Base-by-base conservation (phyloP, 2,797 vertebrate species). In the Aythya fuligula region DNA sequence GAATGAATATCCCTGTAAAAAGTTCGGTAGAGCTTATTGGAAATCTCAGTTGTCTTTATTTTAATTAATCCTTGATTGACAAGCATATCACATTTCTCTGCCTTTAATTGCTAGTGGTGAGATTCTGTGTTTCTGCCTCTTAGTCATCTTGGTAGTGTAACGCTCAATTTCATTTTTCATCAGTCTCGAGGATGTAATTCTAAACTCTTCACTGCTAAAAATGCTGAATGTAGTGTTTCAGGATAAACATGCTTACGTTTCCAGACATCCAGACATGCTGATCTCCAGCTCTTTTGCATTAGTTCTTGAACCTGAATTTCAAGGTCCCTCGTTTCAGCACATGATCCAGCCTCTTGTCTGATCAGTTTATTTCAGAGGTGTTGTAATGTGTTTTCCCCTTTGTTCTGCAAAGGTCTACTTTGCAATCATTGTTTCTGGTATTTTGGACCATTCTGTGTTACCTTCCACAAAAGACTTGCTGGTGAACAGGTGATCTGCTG, bases 391-490 rank as follows among this genome's bases (percentile, higher is more conserved):
- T 95, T 97, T 96, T 89, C 91, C 95, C 21, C 17, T 87, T 97
- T 94, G 95, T 95, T 96, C 93, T 96, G 94, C 95, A 97, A 96
- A 97, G 78, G 96, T 97, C 85, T 96, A 91, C 88, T 97, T 96
- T 96, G 93, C 95, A 93, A 92, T 90, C 86, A 82, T 93, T 16
- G 17, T 77, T 96, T 72, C 90, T 69, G 95, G 93, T 97, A 73
- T 45, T 93, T 80, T 88, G 85, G 89, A 82, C 89, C 90, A 87
- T 97, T 96, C 96, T 56, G 76, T 80, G 96, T 93, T 95, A 82
- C 67, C 56, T 96, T 95, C 65, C 83, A 94, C 87, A 87, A 91
- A 94, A 93, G 95, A 70, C 85, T 96, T 21, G 82, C 87, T 77
- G 93, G 69, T 81, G 96, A 89, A 28, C 81, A 83, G 54, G 70